Base-by-base conservation (phyloP, 2,888 invertebrate genomes). In the Habroteleia sp. region DNA sequence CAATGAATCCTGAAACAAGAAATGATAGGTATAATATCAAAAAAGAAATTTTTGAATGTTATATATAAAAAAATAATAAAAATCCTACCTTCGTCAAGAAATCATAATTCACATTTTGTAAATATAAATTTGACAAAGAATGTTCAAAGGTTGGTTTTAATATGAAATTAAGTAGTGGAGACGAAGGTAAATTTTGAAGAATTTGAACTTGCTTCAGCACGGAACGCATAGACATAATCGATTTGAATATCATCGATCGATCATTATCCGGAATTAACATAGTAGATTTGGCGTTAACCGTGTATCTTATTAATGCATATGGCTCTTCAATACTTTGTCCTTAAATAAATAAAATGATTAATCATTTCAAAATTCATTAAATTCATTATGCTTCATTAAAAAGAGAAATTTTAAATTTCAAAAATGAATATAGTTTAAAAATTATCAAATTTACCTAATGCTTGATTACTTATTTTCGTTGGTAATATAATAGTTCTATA, bases 1-100 rank as follows among this genome's bases (percentile, higher is more conserved):
- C 3, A 71, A 23, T 0, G n/a, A 25, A 23, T 39, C 41, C 71
- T 71, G 33, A 8, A 52, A 54, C 7, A 11, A 20, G 20, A 20
- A 20, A 2, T 20, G 5, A 20, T 20, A 3, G 5, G 20, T 20
- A 20, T 5, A 20, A 20, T n/a, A n/a, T n/a, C n/a, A n/a, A n/a
- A n/a, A n/a, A n/a, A n/a, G n/a, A n/a, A n/a, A n/a, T n/a, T n/a
- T n/a, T n/a, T n/a, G n/a, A n/a, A n/a, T n/a, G n/a, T 20, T 20
- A 20, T 20, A 29, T 23, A 1, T 16, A n/a, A 16, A 39, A 17
- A 7, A 39, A 3, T n/a, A 16, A 39, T 13, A 20, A 20, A 27
- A 27, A 27, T 27, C 7, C 7, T 27, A 20, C 20, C 20, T 20
- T 20, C 5, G 20, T 20, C n/a, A n/a, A n/a, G n/a, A n/a, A n/a